phyloP scores from a whole-genome alignment of 2,797 vertebrate species.

The Scolopax rusticola region DNA sequence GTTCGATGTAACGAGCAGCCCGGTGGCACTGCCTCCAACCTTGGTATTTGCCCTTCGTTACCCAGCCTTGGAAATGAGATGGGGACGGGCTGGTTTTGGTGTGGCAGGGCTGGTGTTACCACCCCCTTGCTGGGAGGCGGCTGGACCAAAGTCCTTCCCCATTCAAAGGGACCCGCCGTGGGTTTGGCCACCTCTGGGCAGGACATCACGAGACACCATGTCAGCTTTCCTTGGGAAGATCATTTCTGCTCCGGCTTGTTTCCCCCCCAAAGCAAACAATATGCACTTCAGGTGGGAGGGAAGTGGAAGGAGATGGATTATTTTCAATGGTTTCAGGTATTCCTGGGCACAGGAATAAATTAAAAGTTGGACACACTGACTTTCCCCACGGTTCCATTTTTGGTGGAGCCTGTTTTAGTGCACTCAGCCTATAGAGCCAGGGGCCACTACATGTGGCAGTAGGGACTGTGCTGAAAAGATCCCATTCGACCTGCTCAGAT shows the following conservation, averaged over 20 bases:
- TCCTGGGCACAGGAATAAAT: not conserved
- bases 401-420: not conserved
- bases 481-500: not conserved
- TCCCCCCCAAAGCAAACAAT: rapidly evolving
- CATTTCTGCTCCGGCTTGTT: not conserved
- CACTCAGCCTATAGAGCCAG: not conserved
- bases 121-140: not conserved
- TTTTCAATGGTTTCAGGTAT: not conserved
- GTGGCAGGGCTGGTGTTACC: not conserved
- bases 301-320: not conserved
- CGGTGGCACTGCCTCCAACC: not conserved
- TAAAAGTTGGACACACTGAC: not conserved
- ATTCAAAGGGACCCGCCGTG: not conserved
- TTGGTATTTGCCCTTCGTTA: not conserved
- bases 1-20: not conserved
- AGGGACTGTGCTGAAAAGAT: not conserved
- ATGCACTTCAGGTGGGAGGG: not conserved
- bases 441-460: rapidly evolving
- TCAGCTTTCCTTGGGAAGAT: not conserved
- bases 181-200: rapidly evolving
- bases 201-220: not conserved
- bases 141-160: not conserved
- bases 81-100: not conserved
- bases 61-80: not conserved
- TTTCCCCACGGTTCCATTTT: not conserved